A percentile compares a stretch with the other conserved stretches of the same genome.
phyloP scores from a whole-genome alignment of 2,888 invertebrate genomes.

The Ectemnius lituratus region DNA sequence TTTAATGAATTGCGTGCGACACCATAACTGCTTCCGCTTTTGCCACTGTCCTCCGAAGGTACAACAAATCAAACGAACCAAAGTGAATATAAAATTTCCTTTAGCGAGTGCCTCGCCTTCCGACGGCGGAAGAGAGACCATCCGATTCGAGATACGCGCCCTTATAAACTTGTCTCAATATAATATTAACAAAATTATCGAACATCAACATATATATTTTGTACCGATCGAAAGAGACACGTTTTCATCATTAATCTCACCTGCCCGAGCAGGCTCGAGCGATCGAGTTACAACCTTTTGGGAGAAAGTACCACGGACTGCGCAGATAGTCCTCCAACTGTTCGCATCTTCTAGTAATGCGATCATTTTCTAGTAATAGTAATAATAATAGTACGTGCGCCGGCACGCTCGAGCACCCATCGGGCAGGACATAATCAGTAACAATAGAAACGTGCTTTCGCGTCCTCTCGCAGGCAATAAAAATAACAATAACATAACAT shows the following conservation, averaged over 20 bases:
- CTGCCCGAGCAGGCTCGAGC: conserved; percentile 9
- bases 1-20: conserved; percentile 52
- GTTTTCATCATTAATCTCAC: conserved; percentile 53
- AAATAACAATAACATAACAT: conserved; percentile 77
- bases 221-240: conserved; percentile 64
- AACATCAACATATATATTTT: conserved; percentile 72
- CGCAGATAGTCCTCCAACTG: too few species aligned
- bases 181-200: conserved; percentile 74
- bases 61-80: conserved; percentile 16
- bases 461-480: conserved; percentile 64
- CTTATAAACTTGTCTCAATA: conserved; percentile 66
- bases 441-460: conserved; percentile 60
- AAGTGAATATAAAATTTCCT: conserved; percentile 17
- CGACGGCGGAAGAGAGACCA: conserved; percentile 11
- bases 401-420: neutral
- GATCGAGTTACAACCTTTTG: conserved; percentile 1
- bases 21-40: neutral
- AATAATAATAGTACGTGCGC: conserved; percentile 5
- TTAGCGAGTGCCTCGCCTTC: conserved; percentile 19
- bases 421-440: conserved; percentile 11
- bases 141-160: conserved; percentile 55
- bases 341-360: too few species aligned
- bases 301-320: too few species aligned
- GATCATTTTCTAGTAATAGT: neutral
- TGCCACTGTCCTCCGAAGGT: conserved; percentile 13